A percentile compares a stretch with the other conserved stretches of the same genome.
phyloP scores from a whole-genome alignment of 2,797 vertebrate genomes.

The Pterois miles region DNA sequence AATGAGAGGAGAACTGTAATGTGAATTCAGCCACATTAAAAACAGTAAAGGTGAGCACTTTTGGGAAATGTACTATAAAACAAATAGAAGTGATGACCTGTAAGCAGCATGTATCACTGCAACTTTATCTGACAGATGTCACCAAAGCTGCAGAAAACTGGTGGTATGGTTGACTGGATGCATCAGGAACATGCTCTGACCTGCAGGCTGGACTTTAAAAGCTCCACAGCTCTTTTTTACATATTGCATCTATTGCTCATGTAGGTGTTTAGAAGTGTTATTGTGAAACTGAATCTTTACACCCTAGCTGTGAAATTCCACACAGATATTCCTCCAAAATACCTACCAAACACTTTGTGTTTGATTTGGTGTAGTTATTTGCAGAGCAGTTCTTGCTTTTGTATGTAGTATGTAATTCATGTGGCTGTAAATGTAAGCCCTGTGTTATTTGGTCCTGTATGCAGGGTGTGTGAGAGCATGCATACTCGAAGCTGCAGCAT shows the following conservation, averaged over 20 bases:
- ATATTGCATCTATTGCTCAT: background rate
- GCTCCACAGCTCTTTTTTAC: background rate
- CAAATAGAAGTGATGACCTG: background rate
- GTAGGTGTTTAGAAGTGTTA: background rate
- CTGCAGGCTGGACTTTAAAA: background rate
- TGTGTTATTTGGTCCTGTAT: background rate
- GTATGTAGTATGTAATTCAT: no score
- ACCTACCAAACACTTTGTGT: background rate
- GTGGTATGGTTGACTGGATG: background rate
- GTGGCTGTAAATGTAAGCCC: background rate
- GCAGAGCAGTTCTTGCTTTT: background rate
- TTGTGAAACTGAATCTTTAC: slow-evolving; percentile 31
- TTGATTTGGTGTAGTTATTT: background rate
- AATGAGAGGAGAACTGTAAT: no score
- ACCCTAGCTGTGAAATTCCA: slow-evolving; percentile 36
- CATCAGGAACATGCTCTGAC: background rate
- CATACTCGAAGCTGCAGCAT: background rate
- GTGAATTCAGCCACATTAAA: no score
- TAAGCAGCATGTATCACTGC: background rate
- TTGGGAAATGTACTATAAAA: background rate
- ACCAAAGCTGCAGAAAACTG: background rate
- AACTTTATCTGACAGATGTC: background rate
- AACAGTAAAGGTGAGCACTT: background rate
- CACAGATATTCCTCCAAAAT: background rate
- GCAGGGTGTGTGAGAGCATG: background rate